Base-by-base conservation (phyloP, 1,140 invertebrate genomes). In the Geopemphigus sp. region DNA sequence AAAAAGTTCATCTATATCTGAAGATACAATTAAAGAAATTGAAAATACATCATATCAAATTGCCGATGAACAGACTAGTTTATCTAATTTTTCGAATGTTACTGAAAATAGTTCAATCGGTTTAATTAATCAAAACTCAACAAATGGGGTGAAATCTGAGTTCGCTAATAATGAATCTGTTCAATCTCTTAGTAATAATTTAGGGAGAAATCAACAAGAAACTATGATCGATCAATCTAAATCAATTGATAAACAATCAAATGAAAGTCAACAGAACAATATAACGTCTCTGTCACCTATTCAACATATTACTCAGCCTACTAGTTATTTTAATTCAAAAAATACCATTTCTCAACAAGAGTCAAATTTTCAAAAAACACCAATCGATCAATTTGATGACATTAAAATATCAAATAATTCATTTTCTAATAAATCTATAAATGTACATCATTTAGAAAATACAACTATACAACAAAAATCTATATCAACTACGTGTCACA, bases 181-280 rank as follows among this genome's bases (percentile, higher is more conserved):
- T 76, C 32, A 56, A 45, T 39, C 54, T 45, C 32, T 54, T 17
- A 45, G 14, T 45, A 59, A 59, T 57, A 45, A 1, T 12, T 24
- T 74, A 45, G 10, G 6, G 29, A 24, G n/a, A 72, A 26, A 70
- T n/a, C 68, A 54, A 29, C 47, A 32, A n/a, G 66, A 50, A 70
- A 70, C n/a, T 15, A 66, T n/a, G 22, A 11, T 53, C 50, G 45
- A 70, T 50, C 66, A 53, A 70, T 53, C 47, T 53, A 53, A 70
- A 70, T 4, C 15, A 15, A 70, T 19, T 26, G 17, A 70, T 26
- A 53, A 19, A 8, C 24, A 50, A 19, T 26, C 24, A 5, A 26
- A 70, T 11, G 47, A 70, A 70, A 17, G 17, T 17, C 47, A 26
- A 50, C 22, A 53, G 0, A 5, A 53, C 11, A 17, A 70, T 26